phyloP scores from a whole-genome alignment of 2,888 invertebrate genomes.

The Xiphydria camelus region DNA sequence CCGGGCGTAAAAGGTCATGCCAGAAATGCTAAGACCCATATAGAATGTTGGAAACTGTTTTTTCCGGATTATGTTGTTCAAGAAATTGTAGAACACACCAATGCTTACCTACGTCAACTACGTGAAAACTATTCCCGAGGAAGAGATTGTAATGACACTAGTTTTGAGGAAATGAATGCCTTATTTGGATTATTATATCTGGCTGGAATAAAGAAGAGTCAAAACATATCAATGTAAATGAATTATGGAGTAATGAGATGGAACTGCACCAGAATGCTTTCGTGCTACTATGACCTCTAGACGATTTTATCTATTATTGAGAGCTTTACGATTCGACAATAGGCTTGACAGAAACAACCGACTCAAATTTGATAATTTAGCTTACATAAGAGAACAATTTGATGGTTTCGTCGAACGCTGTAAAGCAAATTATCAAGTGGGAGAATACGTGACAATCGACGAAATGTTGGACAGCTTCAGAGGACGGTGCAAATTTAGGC shows the following conservation, averaged over 20 bases:
- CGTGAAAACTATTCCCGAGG: constrained; percentile 26
- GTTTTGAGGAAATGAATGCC: constrained; percentile 24
- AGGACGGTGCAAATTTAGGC: constrained; percentile 13
- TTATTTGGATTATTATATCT: constrained; percentile 26
- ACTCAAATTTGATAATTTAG: not conserved
- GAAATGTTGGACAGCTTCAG: constrained; percentile 18
- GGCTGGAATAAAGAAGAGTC: constrained; percentile 15
- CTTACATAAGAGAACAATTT: constrained; percentile 2
- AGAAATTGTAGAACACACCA: no score
- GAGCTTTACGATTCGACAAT: constrained; percentile 5
- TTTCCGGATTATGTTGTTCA: constrained; percentile 29
- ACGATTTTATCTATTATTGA: no score
- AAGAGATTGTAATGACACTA: constrained; percentile 32
- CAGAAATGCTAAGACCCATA: no score
- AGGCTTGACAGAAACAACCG: not conserved
- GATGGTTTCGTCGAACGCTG: constrained; percentile 8
- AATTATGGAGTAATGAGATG: constrained; percentile 2
- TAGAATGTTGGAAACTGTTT: constrained; percentile 38
- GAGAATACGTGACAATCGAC: constrained; percentile 13
- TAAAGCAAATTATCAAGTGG: constrained; percentile 9
- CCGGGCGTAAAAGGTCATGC: no score
- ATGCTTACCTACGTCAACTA: constrained; percentile 22
- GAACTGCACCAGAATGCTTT: constrained; percentile 5
- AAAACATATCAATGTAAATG: constrained; percentile 5
- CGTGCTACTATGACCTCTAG: not conserved